phyloP scores from a whole-genome alignment of 1,140 invertebrate species.

The Metaphire vulgaris region DNA sequence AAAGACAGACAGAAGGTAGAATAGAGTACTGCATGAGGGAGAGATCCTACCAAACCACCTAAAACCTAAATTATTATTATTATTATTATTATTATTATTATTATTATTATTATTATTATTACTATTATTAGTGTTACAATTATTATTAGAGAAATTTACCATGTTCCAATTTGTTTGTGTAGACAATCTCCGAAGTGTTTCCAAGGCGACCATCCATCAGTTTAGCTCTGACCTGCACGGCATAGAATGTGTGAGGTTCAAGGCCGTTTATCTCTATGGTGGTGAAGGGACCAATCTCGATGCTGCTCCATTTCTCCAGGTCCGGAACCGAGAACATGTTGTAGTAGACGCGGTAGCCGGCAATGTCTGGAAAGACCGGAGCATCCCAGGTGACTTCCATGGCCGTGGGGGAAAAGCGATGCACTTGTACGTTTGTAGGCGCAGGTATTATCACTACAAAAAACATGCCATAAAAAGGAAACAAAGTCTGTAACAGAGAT shows the following conservation, averaged over 20 bases:
- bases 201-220: slow-evolving; percentile 42
- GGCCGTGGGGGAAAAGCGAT: slow-evolving; percentile 61
- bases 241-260: slow-evolving; percentile 84
- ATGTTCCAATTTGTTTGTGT: slow-evolving; percentile 32
- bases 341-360: slow-evolving; percentile 66
- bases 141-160: no score
- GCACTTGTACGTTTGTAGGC: slow-evolving; percentile 77
- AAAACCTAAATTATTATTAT: no score
- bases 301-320: slow-evolving; percentile 42
- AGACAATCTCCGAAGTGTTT: slow-evolving; percentile 42
- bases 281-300: slow-evolving; percentile 44
- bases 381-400: slow-evolving; percentile 94
- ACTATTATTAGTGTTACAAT: no score
- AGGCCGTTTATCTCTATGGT: slow-evolving; percentile 71
- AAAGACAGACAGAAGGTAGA: no score
- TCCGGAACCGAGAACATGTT: slow-evolving; percentile 39
- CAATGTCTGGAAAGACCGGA: slow-evolving; percentile 57
- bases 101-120: no score
- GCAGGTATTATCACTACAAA: slow-evolving; percentile 54
- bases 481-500: no score
- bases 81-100: no score
- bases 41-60: no score
- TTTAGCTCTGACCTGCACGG: slow-evolving; percentile 66
- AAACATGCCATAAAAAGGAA: no score
- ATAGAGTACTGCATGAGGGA: no score